These are phyloP conservation scores for Pseudomugil tenellus DNA, from an alignment of 2,797 vertebrate genomes.

Conservation along the genomic window DNA sequence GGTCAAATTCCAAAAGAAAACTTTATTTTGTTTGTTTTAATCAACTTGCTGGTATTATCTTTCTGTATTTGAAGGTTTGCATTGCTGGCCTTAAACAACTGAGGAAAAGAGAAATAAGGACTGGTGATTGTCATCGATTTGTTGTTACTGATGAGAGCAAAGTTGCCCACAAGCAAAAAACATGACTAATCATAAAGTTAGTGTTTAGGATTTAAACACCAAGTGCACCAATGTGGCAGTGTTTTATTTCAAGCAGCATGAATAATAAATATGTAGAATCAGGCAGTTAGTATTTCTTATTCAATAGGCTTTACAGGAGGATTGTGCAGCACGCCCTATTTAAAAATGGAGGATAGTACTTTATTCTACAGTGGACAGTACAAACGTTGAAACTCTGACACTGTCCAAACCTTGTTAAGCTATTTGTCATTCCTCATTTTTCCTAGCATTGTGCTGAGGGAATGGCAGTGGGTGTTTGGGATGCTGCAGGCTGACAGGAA, in stretches of 20 bases:
- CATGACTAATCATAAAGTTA: not conserved
- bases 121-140: not conserved
- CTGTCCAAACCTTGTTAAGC: not conserved
- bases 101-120: not conserved
- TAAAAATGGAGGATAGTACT: not conserved
- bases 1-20: too few species aligned
- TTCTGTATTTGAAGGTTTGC: too few species aligned
- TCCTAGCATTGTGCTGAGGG: slow-evolving; percentile 11
- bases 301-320: too few species aligned
- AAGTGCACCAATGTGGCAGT: too few species aligned
- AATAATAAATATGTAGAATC: too few species aligned
- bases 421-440: too few species aligned
- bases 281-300: too few species aligned
- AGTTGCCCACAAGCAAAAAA: not conserved
- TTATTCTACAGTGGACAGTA: too few species aligned
- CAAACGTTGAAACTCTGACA: not conserved
- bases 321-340: too few species aligned
- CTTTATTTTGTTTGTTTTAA: too few species aligned
- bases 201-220: not conserved
- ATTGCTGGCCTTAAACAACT: not conserved
- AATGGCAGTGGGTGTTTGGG: slow-evolving; percentile 17
- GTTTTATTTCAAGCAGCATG: too few species aligned
- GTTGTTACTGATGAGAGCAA: not conserved
- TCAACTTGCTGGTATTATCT: too few species aligned
- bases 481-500: slow-evolving; percentile 16